Conservation (phyloP, 2,113 vertebrate genomes). For the Ceyx melanurus region DNA sequence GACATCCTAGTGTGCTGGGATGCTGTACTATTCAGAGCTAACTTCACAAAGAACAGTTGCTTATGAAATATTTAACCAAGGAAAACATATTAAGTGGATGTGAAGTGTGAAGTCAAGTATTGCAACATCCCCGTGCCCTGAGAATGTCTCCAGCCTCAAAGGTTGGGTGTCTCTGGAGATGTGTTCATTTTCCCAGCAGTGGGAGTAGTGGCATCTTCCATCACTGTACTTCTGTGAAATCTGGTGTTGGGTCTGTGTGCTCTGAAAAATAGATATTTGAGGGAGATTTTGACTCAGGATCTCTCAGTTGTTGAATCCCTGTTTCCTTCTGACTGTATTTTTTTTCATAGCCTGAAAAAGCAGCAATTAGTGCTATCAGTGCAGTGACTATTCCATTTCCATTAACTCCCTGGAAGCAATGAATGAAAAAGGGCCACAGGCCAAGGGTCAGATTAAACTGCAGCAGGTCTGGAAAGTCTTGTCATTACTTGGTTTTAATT, state of each 20-base stretch:
- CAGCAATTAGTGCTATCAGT: neutral
- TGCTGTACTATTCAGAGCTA: neutral
- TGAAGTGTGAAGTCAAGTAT: constrained; percentile 8
- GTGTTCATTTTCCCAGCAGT: neutral
- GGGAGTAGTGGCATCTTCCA: neutral
- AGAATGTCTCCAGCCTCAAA: neutral
- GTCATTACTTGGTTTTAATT: constrained; percentile 30
- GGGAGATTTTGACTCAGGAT: neutral
- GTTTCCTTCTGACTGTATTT: neutral
- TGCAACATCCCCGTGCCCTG: neutral
- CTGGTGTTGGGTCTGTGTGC: neutral
- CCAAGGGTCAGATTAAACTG: constrained; percentile 31
- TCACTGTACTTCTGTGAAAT: neutral
- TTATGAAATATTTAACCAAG: constrained; percentile 17
- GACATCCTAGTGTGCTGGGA: neutral
- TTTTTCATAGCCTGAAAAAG: neutral
- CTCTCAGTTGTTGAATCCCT: neutral
- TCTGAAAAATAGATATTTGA: neutral
- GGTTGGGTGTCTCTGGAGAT: neutral
- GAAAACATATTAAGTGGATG: neutral
- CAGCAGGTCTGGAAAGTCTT: neutral
- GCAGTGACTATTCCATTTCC: neutral
- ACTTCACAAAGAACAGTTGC: neutral
- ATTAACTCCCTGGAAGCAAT: constrained; percentile 1
- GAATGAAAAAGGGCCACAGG: neutral